Percentiles rank a stretch among this genome's conserved stretches.
Conservation (phyloP, 2,113 vertebrate genomes). For the Gymnarchus niloticus region DNA sequence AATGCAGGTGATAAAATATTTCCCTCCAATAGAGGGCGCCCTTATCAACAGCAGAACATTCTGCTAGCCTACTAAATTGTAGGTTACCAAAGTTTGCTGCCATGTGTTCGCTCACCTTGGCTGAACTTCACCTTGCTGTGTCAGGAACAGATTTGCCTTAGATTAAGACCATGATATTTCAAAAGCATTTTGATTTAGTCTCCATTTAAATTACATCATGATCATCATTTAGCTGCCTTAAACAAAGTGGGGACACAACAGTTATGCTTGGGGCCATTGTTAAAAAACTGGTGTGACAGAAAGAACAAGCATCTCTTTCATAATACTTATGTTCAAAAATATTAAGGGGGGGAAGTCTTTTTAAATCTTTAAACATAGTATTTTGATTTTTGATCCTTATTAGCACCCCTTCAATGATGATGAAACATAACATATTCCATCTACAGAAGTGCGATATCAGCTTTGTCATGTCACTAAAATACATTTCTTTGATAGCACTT, state of each 20-base stretch:
- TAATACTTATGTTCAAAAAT: neutral
- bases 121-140: slow-evolving; percentile 4
- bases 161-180: neutral
- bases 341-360: neutral
- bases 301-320: neutral
- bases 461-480: neutral
- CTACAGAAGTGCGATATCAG: neutral
- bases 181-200: slow-evolving; percentile 12
- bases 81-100: neutral
- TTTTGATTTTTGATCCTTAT: neutral
- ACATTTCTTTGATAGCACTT: neutral
- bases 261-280: neutral
- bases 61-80: neutral
- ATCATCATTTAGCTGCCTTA: neutral
- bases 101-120: neutral
- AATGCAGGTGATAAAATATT: neutral
- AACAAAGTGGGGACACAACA: neutral
- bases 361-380: too few relatives aligned
- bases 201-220: neutral
- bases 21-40: neutral
- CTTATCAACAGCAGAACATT: neutral
- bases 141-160: neutral
- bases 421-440: neutral
- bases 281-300: neutral
- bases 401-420: neutral